Conservation (phyloP, 2,113 vertebrate genomes). For the Gallinago paraguaiae region DNA sequence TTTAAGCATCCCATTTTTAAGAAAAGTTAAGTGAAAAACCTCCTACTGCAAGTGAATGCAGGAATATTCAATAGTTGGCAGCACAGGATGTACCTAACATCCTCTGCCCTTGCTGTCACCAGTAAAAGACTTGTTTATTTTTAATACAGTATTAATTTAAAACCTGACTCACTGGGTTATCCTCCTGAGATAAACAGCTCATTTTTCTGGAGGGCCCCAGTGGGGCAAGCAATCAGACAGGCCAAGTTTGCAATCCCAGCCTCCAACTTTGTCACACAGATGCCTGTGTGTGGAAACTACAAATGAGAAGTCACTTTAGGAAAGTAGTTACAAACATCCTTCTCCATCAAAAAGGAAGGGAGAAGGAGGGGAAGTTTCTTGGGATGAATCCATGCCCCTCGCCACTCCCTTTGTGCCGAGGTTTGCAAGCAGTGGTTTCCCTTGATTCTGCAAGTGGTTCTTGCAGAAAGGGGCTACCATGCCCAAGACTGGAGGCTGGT, state of each 20-base stretch:
- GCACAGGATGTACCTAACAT: constrained; percentile 55
- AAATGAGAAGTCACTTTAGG: constrained; percentile 10
- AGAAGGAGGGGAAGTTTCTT: background rate
- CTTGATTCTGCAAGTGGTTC: background rate
- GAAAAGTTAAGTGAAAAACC: constrained; percentile 20
- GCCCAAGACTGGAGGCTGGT: background rate
- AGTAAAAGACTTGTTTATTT: constrained; percentile 67
- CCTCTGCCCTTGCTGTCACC: constrained; percentile 62
- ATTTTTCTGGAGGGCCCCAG: constrained; percentile 59
- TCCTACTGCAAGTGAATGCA: constrained; percentile 18
- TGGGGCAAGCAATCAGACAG: constrained; percentile 45
- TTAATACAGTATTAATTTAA: constrained; percentile 70
- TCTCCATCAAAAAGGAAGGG: background rate
- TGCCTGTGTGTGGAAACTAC: constrained; percentile 37
- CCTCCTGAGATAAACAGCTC: constrained; percentile 67
- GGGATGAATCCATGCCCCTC: background rate
- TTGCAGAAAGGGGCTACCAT: background rate
- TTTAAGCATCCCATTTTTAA: constrained; percentile 14
- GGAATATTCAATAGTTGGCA: constrained; percentile 50
- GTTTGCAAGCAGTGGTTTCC: background rate
- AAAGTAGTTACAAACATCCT: constrained; percentile 9
- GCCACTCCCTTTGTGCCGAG: background rate
- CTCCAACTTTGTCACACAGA: constrained; percentile 41
- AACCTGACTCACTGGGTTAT: constrained; percentile 65
- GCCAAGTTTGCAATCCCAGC: constrained; percentile 28